These are phyloP conservation scores for Ennomos erosarius DNA, from an alignment of 2,888 invertebrate genomes.

Conservation along the genomic window DNA sequence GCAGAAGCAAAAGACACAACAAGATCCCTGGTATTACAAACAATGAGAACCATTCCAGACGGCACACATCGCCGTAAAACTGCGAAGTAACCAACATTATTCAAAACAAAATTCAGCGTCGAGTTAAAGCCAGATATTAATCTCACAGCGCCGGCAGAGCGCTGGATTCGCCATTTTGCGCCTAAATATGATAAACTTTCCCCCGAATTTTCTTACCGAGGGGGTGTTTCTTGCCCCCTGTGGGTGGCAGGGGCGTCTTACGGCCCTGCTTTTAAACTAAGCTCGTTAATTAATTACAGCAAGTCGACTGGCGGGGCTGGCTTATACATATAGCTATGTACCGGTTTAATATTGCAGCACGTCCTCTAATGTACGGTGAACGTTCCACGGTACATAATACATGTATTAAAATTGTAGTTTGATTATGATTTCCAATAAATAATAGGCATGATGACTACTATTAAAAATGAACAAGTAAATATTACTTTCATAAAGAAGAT, in stretches of 20 bases:
- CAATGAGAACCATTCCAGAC: conserved; percentile 14
- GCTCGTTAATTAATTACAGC: conserved; percentile 86
- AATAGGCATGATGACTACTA: no score
- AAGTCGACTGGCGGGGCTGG: conserved; percentile 75
- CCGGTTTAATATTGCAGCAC: conserved; percentile 77
- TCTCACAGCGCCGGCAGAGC: conserved; percentile 80
- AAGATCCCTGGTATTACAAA: conserved; percentile 9
- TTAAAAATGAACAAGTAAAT: no score
- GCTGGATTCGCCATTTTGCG: conserved; percentile 85
- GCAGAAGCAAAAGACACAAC: conserved; percentile 12
- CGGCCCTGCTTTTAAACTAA: conserved; percentile 86
- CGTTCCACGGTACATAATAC: conserved; percentile 38
- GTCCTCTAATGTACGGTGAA: conserved; percentile 38
- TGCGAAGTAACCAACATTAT: conserved; percentile 74
- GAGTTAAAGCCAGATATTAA: conserved; percentile 84
- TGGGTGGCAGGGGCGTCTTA: conserved; percentile 74
- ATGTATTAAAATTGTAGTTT: conserved; percentile 28
- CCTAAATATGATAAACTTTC: conserved; percentile 86
- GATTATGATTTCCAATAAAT: not conserved
- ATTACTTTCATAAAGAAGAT: no score
- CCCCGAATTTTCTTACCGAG: conserved; percentile 79
- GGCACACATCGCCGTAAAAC: conserved; percentile 56
- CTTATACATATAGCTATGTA: conserved; percentile 79
- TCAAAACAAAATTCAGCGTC: conserved; percentile 80
- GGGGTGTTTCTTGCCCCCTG: conserved; percentile 64